Evolutionary conservation across 2,113 vertebrate genomes (phyloP), one percentile per base, ranked within the genome.

Genomic region (Python bivittatus): DNA sequence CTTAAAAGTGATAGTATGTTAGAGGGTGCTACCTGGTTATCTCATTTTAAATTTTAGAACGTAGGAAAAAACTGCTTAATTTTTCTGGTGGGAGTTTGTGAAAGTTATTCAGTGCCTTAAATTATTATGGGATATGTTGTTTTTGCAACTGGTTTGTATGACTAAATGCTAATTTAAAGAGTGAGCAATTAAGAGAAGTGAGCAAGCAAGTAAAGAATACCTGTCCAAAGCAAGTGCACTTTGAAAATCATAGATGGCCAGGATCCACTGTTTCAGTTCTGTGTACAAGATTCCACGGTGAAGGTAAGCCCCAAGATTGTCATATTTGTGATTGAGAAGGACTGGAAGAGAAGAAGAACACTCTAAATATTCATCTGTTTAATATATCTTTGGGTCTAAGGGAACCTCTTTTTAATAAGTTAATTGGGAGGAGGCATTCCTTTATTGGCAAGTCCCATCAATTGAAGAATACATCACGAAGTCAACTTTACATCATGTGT

Each of bases 191-290:
- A 53, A 60, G 23, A 20, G 0, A 83, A 79, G 48, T 10, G 8
- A 89, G 23, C 6, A 89, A 85, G 83, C 44, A 10, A 48, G 1
- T 93, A 93, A 94, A 95, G 95, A 68, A 88, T 96, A 98, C 98
- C 97, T 98, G 97, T 98, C 97, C 27, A 98, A 96, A 94, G 95
- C 94, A 89, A 98, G 96, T 56, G 98, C 97, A 54, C 92, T 94
- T 97, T 98, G 96, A 97, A 98, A 98, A 93, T 98, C 98, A 95
- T 93, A 96, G 89, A 97, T 88, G 86, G 98, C 98, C 93, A 97
- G 89, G 13, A 84, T 53, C 98, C 97, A 98, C 56, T 95, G 90
- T 48, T 86, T 94, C 56, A 96, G 93, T 29, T 98, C 92, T 84
- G 96, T 44, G 88, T 98, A 98, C 29, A 98, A 48, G 88, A 98